A percentile compares a stretch with the other conserved stretches of the same genome.
phyloP scores from a whole-genome alignment of 2,797 vertebrate species.

The Brachyalestes nurse region DNA sequence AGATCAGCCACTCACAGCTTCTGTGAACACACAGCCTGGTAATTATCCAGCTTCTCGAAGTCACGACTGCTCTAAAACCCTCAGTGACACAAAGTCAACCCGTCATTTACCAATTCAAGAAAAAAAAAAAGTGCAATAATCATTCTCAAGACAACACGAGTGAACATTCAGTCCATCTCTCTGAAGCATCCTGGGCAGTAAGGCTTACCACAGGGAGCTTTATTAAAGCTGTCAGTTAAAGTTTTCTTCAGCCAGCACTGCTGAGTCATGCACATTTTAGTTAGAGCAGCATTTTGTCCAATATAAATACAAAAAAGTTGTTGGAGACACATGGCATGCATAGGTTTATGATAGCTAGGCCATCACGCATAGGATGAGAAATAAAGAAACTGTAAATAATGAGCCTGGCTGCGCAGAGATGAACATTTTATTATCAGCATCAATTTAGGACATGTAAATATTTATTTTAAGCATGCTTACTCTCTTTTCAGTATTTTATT shows the following conservation, averaged over 20 bases:
- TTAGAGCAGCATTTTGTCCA: neutral
- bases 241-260: neutral
- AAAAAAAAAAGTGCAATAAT: neutral
- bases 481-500: too few relatives aligned
- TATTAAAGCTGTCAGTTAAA: neutral
- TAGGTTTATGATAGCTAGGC: neutral
- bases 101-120: neutral
- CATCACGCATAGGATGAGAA: neutral
- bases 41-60: neutral
- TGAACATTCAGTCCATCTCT: neutral
- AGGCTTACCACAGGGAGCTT: slow-evolving; percentile 11
- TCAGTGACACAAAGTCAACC: neutral
- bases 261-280: slow-evolving; percentile 5
- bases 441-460: too few relatives aligned
- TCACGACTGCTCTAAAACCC: neutral
- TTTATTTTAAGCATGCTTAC: too few relatives aligned
- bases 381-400: neutral
- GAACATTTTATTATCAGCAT: neutral
- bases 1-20: neutral
- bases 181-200: neutral
- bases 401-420: neutral
- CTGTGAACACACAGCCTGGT: neutral
- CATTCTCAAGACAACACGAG: neutral
- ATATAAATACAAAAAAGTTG: neutral
- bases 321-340: neutral